Evolutionary conservation across 2,797 vertebrate species (phyloP), one percentile per base, ranked within the genome.

Genomic region (Stomatorhinus walkeri): DNA sequence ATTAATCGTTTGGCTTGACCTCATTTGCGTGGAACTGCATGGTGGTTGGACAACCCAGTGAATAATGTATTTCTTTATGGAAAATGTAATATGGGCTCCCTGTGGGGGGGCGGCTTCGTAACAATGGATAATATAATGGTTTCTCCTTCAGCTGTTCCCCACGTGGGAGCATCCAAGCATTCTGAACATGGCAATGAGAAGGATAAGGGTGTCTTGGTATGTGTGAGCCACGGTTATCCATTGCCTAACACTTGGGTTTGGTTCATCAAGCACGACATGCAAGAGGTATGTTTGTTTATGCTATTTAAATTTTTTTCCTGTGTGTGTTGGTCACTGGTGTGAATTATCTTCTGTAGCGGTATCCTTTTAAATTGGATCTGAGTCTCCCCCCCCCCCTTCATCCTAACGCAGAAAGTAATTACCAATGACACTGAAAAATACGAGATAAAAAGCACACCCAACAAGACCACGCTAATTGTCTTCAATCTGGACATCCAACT

Each of bases 131-230:
- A 32, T 32, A 72, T 68, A 5, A 79, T 79, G 72, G 64, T 79
- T 24, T 48, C 28, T 54, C 10, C 87, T 64, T 64, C 2, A 99
- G 98, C 94, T 3, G 0, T 19, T 1, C 97, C 97, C 1, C 94
- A 95, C 1, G 94, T 99, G 48, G 4, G 0, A 0, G 93, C 96
- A 0, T 94, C 94, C 92, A 99, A 98, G 93, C 97, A 96, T 90
- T 97, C 96, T 0, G 98, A 98, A 92, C 96, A 98, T 0, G 96
- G 94, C 4, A 98, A 97, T 0, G 98, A 99, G 93, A 94, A 94
- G 0, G 97, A 98, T 93, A 93, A 92, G 0, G 95, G 91, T 0
- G 89, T 93, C 12, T 90, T 99, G 92, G 89, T 10, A 19, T 99
- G 98, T 90, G 95, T 96, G 90, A 94, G 94, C 4, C 92, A 95